A percentile compares a stretch with the other conserved stretches of the same genome.
Evolutionary conservation across 2,888 invertebrate genomes (phyloP).

Genomic region (Ochlodes sylvanus): DNA sequence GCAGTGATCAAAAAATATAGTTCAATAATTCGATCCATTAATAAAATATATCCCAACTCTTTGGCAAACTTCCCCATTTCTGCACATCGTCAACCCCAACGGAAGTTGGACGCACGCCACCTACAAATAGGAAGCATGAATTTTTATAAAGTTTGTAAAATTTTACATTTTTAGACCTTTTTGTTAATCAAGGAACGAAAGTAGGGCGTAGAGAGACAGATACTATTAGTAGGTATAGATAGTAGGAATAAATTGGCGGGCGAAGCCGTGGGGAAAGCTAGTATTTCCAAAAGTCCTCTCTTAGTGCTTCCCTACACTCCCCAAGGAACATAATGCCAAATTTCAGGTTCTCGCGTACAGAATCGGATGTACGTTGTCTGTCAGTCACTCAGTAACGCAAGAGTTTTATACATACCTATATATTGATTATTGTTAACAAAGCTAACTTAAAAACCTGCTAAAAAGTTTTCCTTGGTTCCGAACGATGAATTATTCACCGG

Average conservation of each 20-base stretch:
- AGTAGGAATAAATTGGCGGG: too few species aligned
- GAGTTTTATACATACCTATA: neutral
- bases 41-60: constrained; percentile 1
- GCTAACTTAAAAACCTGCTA: constrained; percentile 12
- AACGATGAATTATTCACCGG: constrained; percentile 24
- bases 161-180: neutral
- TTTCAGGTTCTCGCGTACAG: too few species aligned
- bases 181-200: neutral
- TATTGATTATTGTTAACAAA: neutral
- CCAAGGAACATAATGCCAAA: too few species aligned
- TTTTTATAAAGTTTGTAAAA: constrained; percentile 24
- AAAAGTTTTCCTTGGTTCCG: constrained; percentile 8
- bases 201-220: neutral
- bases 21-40: neutral
- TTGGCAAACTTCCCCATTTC: constrained; percentile 16
- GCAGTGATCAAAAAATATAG: neutral
- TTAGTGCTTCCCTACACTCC: too few species aligned
- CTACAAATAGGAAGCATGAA: constrained; percentile 7
- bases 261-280: too few species aligned
- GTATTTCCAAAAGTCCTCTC: too few species aligned
- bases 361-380: too few species aligned
- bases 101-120: constrained; percentile 17
- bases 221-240: too few species aligned
- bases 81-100: constrained; percentile 21
- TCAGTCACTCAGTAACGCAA: too few species aligned